These are phyloP conservation scores for Myzus persicae DNA, from an alignment of 1,140 invertebrate species.

Conservation along the genomic window DNA sequence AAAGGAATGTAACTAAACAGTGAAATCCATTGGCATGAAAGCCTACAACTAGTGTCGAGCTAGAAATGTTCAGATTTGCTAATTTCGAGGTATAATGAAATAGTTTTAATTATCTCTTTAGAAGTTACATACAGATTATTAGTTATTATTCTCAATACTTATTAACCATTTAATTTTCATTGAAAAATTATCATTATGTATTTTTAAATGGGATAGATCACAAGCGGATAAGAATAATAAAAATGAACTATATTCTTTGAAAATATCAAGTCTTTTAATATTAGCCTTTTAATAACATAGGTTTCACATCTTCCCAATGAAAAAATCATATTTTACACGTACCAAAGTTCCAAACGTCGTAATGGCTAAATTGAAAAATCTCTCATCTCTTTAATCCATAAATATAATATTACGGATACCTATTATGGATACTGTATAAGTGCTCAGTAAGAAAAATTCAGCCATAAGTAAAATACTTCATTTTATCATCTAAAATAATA, in stretches of 20 bases:
- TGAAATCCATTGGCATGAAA: not conserved
- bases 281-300: not conserved
- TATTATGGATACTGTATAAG: too few species aligned
- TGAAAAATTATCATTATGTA: not conserved
- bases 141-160: not conserved
- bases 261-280: not conserved
- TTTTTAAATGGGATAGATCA: not conserved
- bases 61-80: not conserved
- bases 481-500: too few species aligned
- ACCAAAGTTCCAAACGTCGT: too few species aligned
- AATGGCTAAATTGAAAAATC: too few species aligned
- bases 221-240: not conserved
- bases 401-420: too few species aligned
- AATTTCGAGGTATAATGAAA: not conserved
- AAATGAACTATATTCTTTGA: not conserved
- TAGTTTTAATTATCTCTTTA: not conserved
- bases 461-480: too few species aligned
- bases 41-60: not conserved
- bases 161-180: not conserved
- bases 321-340: too few species aligned
- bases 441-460: too few species aligned
- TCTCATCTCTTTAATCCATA: too few species aligned
- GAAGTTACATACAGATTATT: not conserved
- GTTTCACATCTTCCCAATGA: rapidly evolving
- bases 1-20: not conserved